phyloP scores from a whole-genome alignment of 2,888 invertebrate species.

The Orthonychiurus folsomi region DNA sequence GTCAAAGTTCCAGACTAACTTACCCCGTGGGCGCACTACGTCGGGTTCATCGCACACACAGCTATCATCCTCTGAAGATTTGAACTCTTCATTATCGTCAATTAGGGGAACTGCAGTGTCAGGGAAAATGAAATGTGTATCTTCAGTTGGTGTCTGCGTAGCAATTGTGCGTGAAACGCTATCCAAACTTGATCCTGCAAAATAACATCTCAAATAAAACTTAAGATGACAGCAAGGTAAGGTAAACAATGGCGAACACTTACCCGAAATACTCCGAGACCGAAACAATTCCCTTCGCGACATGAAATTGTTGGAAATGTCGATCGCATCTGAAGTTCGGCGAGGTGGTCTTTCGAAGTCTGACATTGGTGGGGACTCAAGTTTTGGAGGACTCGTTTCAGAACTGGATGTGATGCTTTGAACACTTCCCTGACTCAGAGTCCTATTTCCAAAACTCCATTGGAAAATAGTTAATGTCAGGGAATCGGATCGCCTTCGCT shows the following conservation, averaged over 20 bases:
- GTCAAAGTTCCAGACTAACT: too few species aligned
- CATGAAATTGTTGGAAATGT: too few species aligned
- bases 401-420: not conserved
- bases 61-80: too few species aligned
- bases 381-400: not conserved
- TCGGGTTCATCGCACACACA: too few species aligned
- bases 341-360: too few species aligned
- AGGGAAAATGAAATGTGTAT: not conserved
- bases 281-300: not conserved
- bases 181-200: not conserved
- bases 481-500: not conserved
- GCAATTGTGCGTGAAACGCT: not conserved
- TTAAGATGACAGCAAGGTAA: too few species aligned
- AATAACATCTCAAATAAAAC: not conserved
- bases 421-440: not conserved
- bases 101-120: too few species aligned
- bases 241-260: too few species aligned
- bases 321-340: too few species aligned
- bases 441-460: not conserved
- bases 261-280: not conserved
- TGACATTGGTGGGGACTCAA: not conserved
- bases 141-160: conserved; percentile 1
- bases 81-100: too few species aligned
- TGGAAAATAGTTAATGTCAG: not conserved
- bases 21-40: too few species aligned